Conservation (phyloP, 2,797 vertebrate species). For the Iguana delicatissima region DNA sequence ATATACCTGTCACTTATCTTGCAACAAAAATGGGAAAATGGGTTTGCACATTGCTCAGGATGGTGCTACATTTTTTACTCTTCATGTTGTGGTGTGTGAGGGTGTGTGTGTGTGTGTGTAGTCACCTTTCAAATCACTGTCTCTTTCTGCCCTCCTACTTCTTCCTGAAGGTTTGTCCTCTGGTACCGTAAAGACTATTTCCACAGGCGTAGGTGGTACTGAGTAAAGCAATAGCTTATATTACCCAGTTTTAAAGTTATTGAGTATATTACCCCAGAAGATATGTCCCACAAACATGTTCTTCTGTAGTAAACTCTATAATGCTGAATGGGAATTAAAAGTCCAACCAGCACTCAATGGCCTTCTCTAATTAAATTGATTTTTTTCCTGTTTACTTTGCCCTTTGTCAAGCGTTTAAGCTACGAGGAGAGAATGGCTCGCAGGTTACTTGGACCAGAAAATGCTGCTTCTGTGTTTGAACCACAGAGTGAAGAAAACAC, state of each 20-base stretch:
- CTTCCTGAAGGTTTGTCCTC: background rate
- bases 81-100: too few species aligned
- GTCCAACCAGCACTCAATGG: conserved; percentile 17
- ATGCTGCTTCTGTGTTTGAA: conserved; percentile 87
- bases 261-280: background rate
- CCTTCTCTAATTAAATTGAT: conserved; percentile 35
- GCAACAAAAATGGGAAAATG: background rate
- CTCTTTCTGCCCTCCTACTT: background rate
- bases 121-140: background rate
- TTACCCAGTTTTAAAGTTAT: background rate
- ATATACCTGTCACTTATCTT: background rate
- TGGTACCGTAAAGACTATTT: background rate
- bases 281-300: background rate
- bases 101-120: too few species aligned
- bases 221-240: background rate
- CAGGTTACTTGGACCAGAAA: conserved; percentile 92
- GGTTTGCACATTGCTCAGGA: background rate
- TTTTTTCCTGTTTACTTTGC: conserved; percentile 1
- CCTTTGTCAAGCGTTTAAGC: conserved; percentile 85
- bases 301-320: background rate
- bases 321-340: background rate
- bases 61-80: too few species aligned
- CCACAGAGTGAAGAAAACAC: conserved; percentile 81
- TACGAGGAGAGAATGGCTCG: conserved; percentile 97
- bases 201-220: background rate